Evolutionary conservation across 1,140 invertebrate genomes (phyloP).

Genomic region (Apocrypta bakeri): DNA sequence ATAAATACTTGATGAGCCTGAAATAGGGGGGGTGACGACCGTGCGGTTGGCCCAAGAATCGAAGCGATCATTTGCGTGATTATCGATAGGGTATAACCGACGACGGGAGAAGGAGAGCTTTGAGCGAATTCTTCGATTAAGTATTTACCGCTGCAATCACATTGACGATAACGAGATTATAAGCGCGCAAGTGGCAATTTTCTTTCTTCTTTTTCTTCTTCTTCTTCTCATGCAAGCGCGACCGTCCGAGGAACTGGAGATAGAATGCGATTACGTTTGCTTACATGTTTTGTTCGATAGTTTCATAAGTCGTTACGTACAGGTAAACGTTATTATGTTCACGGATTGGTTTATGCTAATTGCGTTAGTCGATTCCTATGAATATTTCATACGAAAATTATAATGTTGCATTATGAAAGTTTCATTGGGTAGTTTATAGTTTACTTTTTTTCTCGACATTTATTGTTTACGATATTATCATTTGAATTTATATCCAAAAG

Average conservation of each 20-base stretch:
- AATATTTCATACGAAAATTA: neutral
- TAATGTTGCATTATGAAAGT: neutral
- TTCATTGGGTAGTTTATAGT: neutral
- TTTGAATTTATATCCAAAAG: no score
- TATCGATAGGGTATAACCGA: slow-evolving; percentile 43
- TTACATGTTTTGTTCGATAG: slow-evolving; percentile 1
- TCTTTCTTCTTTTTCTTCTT: neutral
- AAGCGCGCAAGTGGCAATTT: slow-evolving; percentile 21
- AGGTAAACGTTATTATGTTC: neutral
- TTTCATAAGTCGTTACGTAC: neutral
- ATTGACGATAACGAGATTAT: slow-evolving; percentile 44
- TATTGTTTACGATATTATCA: neutral
- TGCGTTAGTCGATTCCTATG: neutral
- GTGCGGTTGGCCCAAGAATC: slow-evolving; percentile 11
- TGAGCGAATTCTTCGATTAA: slow-evolving; percentile 36
- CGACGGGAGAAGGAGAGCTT: neutral
- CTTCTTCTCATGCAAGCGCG: neutral
- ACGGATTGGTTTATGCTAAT: neutral
- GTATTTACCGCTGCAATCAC: slow-evolving; percentile 22
- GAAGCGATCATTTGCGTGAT: slow-evolving; percentile 7
- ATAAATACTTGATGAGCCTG: neutral
- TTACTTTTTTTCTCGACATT: neutral
- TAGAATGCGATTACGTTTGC: slow-evolving; percentile 24
- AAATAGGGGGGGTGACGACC: neutral
- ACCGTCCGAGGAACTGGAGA: neutral